Evolutionary conservation across 2,888 invertebrate species (phyloP), one percentile per base, ranked within the genome.

Genomic region (Lomographa bimaculata): DNA sequence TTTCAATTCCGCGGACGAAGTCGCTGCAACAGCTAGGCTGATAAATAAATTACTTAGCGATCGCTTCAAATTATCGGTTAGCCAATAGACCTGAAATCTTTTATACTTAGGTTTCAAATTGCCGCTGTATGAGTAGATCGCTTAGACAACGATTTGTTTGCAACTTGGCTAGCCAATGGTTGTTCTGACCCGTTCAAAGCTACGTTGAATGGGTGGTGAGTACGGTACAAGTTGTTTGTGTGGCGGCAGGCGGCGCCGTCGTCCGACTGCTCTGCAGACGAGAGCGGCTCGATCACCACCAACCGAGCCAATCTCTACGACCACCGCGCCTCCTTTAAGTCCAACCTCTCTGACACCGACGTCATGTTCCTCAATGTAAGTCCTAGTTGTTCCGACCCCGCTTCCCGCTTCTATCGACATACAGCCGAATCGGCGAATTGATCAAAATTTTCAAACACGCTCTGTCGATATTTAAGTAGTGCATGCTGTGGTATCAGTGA

Each of bases 311-410:
- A 91, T 68, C 93, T 94, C 67, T 94, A 91, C 91, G 93, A 91
- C 79, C 94, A 91, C 82, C 93, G 93, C 80, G 92, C 92, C 77
- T 94, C 92, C 78, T 94, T 96, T 91, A 94, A 97, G 73, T 96
- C 97, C 64, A 96, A 97, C 61, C 95, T 97, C 69, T 98, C 97
- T 63, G 98, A 98, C 85, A 97, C 97, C 71, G 98, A 98, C 90
- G 95, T 96, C 75, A 95, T 96, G 87, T 93, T 95, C 77, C 93
- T 94, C 82, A 95, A 95, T 91, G 96, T 96, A 92, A 93, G 94
- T 92, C 85, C 60, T 78, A 74, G 73, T 71, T 60, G 70, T 64
- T 59, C 60, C 55, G 48, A 54, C 52, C 50, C 32, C 35, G 54
- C 52, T 59, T 50, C 44, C 45, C 42, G 66, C 69, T 65, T 67